Evolutionary conservation across 2,888 invertebrate species (phyloP), one percentile per base, ranked within the genome.

Genomic region (Pyrrhosoma nymphula): DNA sequence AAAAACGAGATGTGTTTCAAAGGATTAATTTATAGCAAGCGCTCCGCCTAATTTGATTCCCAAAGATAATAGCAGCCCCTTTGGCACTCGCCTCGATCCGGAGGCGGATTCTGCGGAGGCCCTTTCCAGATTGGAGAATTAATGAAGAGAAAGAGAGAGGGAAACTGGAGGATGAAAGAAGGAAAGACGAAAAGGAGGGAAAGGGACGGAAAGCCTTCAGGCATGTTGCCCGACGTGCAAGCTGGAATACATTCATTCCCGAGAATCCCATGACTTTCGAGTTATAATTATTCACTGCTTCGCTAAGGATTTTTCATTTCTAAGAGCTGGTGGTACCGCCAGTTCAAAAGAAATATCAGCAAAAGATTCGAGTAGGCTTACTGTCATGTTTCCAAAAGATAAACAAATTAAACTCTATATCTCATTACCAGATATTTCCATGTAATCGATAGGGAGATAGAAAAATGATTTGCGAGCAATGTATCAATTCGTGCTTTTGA

Each of bases 1-100:
- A 82, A 82, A 82, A 35, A 82, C 14, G 82, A 82, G 82, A 82
- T 16, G 82, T 30, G 82, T 82, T 82, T 82, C 82, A 82, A 35
- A 82, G 82, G 82, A 35, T 26, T 82, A 82, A 82, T 82, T 82
- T 82, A 35, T 35, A 82, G 82, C 82, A 82, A 82, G 82, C 30
- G 82, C 82, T 82, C 35, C 82, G 82, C 82, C 82, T 82, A 82
- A 82, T 82, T 82, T 82, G 82, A 82, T 82, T 26, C 82, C 82
- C 16, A 35, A 82, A 35, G 82, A 82, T 82, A 82, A 82, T 82
- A 82, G 35, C 82, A 82, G 82, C 35, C 35, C 82, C 82, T 82
- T 23, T 23, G 30, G 35, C 35, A 30, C 30, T 10, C 35, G 82
- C 12, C 35, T 35, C 30, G 30, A 14, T 18, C 8, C 82, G 35